These are phyloP conservation scores for Lates japonicus DNA, from an alignment of 2,797 vertebrate genomes.

Conservation along the genomic window DNA sequence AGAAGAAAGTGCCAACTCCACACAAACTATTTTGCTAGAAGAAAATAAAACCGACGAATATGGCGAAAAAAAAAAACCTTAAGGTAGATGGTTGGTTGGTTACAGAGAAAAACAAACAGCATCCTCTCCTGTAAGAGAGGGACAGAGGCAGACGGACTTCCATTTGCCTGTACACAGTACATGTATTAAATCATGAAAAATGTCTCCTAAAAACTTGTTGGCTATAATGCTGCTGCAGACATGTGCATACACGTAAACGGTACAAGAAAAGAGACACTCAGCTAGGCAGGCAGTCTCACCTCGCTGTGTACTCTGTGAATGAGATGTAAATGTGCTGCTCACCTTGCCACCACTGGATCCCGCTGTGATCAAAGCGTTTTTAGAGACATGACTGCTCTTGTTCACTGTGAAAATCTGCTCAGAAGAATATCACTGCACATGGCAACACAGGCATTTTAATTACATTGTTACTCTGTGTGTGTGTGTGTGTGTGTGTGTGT, in stretches of 20 bases:
- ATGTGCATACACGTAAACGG: not conserved
- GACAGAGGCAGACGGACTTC: not conserved
- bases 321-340: slow-evolving; percentile 75
- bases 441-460: slow-evolving; percentile 67
- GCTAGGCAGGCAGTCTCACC: slow-evolving; percentile 54
- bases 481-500: not conserved
- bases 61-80: not conserved
- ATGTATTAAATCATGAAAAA: slow-evolving; percentile 8
- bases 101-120: slow-evolving; percentile 9
- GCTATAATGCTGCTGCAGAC: slow-evolving; percentile 5
- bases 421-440: slow-evolving; percentile 53
- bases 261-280: slow-evolving; percentile 1
- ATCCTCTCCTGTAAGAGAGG: not conserved
- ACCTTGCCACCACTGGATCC: slow-evolving; percentile 51
- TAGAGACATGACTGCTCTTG: slow-evolving; percentile 52
- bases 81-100: not conserved
- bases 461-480: slow-evolving; percentile 37
- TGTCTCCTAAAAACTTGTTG: slow-evolving; percentile 15
- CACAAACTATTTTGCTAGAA: slow-evolving; percentile 11
- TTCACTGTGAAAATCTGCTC: slow-evolving; percentile 57
- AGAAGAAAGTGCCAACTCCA: slow-evolving; percentile 31
- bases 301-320: slow-evolving; percentile 65
- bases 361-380: slow-evolving; percentile 76
- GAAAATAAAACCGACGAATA: slow-evolving; percentile 33
- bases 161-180: not conserved